A percentile compares a stretch with the other conserved stretches of the same genome.
Evolutionary conservation across 1,140 invertebrate species (phyloP).

Genomic region (Cydia strobilella): DNA sequence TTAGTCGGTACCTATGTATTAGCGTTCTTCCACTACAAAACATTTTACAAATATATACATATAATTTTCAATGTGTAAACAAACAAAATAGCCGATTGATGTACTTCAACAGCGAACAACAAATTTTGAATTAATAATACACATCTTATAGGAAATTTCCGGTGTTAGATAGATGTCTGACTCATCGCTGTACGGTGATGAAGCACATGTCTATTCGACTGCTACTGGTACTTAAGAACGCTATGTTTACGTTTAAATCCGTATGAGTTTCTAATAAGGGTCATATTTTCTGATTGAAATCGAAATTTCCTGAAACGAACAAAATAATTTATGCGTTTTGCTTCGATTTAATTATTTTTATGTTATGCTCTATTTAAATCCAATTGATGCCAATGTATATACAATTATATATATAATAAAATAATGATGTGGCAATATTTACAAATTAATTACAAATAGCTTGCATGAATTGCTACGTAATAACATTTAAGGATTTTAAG

Average conservation of each 20-base stretch:
- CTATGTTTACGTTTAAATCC: constrained; percentile 1
- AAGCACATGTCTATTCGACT: constrained; percentile 73
- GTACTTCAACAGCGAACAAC: not conserved
- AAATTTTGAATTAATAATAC: not conserved
- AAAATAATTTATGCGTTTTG: not conserved
- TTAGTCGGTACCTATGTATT: not conserved
- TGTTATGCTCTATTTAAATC: not conserved
- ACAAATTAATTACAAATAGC: not conserved
- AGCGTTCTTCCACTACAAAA: constrained; percentile 3
- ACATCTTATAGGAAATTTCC: not conserved
- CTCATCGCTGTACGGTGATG: constrained; percentile 66
- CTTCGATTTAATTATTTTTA: not conserved
- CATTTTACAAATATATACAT: not conserved
- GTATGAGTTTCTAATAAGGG: not conserved
- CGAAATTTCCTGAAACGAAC: not conserved
- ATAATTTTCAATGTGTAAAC: not conserved
- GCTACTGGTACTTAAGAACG: constrained; percentile 45
- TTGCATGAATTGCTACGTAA: constrained; percentile 22
- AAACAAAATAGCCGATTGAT: not conserved
- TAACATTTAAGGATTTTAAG: constrained; percentile 22
- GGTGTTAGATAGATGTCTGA: constrained; percentile 70
- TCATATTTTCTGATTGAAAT: not conserved
- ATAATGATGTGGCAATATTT: not conserved
- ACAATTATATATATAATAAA: not conserved
- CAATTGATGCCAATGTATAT: not conserved